Percentiles rank a stretch among this genome's conserved stretches.
phyloP scores from a whole-genome alignment of 1,140 invertebrate genomes.

The Planococcus citri region DNA sequence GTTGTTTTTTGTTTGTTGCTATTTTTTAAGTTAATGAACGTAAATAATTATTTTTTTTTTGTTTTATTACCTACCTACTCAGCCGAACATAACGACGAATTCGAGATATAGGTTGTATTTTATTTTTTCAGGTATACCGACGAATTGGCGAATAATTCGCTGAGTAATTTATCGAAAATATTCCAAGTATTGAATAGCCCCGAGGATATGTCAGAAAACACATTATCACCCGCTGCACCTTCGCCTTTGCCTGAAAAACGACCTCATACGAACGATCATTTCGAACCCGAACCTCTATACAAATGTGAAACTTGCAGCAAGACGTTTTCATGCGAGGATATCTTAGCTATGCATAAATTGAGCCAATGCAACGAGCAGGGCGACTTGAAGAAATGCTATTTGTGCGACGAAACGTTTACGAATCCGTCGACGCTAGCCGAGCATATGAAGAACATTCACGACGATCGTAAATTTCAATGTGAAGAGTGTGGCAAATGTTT shows the following conservation, averaged over 20 bases:
- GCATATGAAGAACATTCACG: slow-evolving; percentile 15
- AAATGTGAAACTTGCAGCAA: slow-evolving; percentile 35
- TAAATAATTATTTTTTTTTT: no score
- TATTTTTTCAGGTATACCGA: not conserved
- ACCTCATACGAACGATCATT: not conserved
- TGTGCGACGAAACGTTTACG: slow-evolving; percentile 21
- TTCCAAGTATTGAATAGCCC: not conserved
- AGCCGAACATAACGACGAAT: no score
- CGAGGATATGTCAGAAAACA: not conserved
- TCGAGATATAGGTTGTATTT: no score
- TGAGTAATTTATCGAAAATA: not conserved
- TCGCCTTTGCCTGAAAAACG: not conserved
- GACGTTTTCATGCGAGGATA: slow-evolving; percentile 34
- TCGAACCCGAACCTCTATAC: slow-evolving; percentile 68
- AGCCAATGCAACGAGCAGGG: slow-evolving; percentile 79
- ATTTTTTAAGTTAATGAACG: not conserved
- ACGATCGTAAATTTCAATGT: not conserved
- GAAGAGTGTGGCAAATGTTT: not conserved
- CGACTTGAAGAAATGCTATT: slow-evolving; percentile 16
- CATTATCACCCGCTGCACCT: not conserved
- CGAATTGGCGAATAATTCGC: not conserved
- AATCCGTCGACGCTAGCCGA: slow-evolving; percentile 10
- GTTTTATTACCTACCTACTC: no score
- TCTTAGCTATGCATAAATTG: slow-evolving; percentile 88
- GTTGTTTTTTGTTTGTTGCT: not conserved